These are phyloP conservation scores for Sitta europaea DNA, from an alignment of 2,113 vertebrate species.

Conservation along the genomic window DNA sequence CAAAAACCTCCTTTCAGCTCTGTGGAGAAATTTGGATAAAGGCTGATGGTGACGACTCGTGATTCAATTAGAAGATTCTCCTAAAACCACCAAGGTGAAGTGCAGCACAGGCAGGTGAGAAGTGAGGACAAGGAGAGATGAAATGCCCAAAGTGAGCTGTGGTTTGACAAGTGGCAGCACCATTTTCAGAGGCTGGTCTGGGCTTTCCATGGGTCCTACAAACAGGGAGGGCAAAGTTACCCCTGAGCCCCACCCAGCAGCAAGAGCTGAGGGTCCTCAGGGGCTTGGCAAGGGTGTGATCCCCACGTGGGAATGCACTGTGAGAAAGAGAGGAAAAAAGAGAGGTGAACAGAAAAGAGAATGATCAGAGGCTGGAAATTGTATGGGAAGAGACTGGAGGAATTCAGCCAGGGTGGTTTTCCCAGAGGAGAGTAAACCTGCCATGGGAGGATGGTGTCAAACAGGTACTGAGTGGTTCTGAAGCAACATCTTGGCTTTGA, in stretches of 20 bases:
- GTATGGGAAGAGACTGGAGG: background rate
- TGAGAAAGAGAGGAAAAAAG: background rate
- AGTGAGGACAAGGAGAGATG: background rate
- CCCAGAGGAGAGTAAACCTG: background rate
- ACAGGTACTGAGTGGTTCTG: background rate
- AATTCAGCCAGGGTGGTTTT: background rate
- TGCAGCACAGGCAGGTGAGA: background rate
- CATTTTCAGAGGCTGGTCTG: background rate
- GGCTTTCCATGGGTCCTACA: background rate
- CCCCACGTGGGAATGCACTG: background rate
- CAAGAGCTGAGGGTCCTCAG: background rate
- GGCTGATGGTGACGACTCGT: rapidly evolving
- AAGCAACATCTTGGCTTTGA: background rate
- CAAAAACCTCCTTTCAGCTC: background rate
- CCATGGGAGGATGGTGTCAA: background rate
- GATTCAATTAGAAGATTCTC: background rate
- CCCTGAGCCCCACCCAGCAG: background rate
- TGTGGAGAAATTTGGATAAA: background rate
- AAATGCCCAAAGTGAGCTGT: background rate
- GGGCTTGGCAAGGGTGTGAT: background rate
- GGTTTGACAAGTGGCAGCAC: background rate
- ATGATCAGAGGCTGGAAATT: background rate
- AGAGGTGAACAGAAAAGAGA: background rate
- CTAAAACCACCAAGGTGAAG: background rate
- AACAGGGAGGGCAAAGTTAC: background rate